These are phyloP conservation scores for Cynaeus angustus DNA, from an alignment of 2,888 invertebrate species.

Conservation along the genomic window DNA sequence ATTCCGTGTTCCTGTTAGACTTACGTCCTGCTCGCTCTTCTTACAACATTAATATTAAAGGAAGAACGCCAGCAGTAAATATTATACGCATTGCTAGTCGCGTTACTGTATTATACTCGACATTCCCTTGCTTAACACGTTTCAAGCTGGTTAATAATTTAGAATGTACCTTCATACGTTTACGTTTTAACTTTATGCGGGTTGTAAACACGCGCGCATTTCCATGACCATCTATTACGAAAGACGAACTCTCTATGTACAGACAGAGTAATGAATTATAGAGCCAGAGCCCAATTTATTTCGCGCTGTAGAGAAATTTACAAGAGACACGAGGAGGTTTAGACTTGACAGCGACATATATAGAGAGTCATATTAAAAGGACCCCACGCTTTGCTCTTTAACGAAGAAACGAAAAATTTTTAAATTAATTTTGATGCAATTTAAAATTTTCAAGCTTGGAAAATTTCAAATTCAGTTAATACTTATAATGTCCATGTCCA, in stretches of 20 bases:
- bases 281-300: background rate
- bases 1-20: constrained; percentile 18
- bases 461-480: no score
- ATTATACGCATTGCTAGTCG: constrained; percentile 46
- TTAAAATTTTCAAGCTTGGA: no score
- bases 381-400: no score
- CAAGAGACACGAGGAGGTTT: no score
- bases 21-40: constrained; percentile 21
- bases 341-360: no score
- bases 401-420: no score
- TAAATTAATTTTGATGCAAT: no score
- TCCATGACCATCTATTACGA: constrained; percentile 29
- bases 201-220: constrained; percentile 41
- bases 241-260: constrained; percentile 5
- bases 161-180: constrained; percentile 41
- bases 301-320: background rate
- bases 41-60: constrained; percentile 42
- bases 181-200: constrained; percentile 46
- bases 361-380: no score
- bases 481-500: no score
- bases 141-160: constrained; percentile 46
- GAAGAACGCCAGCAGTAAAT: constrained; percentile 43
- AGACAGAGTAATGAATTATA: constrained; percentile 16
- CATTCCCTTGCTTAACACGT: constrained; percentile 49
- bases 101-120: constrained; percentile 22